Conservation (phyloP, 2,797 vertebrate genomes). For the Acanthurus lineatus region DNA sequence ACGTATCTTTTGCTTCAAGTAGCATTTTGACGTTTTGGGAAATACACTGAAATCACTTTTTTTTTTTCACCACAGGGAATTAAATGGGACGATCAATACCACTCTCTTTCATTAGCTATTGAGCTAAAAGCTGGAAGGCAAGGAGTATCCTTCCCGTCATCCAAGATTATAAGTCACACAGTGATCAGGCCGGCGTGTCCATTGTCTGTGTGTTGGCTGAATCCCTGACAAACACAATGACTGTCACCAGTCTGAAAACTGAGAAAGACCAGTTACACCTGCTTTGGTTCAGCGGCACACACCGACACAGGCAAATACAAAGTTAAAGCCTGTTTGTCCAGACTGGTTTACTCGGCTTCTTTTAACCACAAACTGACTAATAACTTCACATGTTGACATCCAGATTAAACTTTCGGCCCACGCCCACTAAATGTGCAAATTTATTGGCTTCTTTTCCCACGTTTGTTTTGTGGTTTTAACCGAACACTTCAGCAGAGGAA, state of each 20-base stretch:
- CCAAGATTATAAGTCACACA: background rate
- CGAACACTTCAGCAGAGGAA: background rate
- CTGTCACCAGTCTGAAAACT: background rate
- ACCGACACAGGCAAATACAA: no score
- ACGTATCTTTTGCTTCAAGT: background rate
- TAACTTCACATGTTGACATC: background rate
- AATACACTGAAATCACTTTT: background rate
- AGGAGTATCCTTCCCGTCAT: background rate
- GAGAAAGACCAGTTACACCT: background rate
- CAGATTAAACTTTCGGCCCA: background rate
- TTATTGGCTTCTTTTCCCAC: background rate
- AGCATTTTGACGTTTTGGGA: background rate
- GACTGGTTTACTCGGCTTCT: no score
- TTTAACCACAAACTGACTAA: no score
- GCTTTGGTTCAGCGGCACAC: background rate
- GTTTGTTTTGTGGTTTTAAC: background rate
- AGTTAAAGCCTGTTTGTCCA: background rate
- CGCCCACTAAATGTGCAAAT: background rate
- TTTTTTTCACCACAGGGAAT: no score
- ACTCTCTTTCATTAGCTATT: background rate
- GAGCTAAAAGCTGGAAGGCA: background rate
- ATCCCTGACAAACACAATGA: background rate
- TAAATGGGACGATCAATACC: background rate
- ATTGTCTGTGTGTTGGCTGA: background rate
- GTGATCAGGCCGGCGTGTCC: no score